Evolutionary conservation across 2,113 vertebrate species (phyloP).

Genomic region (Hydrolagus affinis): DNA sequence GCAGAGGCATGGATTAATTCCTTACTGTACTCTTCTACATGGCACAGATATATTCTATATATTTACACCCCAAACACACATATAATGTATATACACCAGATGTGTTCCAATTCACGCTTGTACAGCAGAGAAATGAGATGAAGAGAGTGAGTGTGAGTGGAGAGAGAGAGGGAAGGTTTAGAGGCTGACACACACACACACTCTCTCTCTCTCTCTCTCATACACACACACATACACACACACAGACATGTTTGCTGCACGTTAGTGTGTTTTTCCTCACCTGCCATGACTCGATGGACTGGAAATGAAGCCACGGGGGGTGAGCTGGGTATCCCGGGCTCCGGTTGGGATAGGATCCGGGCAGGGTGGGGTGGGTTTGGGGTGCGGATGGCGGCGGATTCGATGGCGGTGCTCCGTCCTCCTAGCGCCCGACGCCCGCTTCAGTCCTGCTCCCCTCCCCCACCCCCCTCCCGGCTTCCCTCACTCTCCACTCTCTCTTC

Average conservation of each 20-base stretch:
- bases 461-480: neutral
- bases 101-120: too few species aligned
- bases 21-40: too few species aligned
- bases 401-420: neutral
- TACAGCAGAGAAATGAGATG: neutral
- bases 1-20: too few species aligned
- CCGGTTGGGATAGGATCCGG: neutral
- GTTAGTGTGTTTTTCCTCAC: neutral
- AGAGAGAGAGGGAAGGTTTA: neutral
- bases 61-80: too few species aligned
- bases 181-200: too few species aligned
- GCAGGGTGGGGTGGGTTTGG: neutral
- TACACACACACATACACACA: too few species aligned
- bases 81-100: too few species aligned
- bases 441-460: constrained; percentile 15
- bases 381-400: constrained; percentile 22
- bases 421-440: too few species aligned
- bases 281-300: constrained; percentile 18
- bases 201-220: too few species aligned
- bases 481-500: constrained; percentile 12
- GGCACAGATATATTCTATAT: too few species aligned
- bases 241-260: too few species aligned
- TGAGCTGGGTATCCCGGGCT: constrained; percentile 3
- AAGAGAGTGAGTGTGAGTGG: neutral
- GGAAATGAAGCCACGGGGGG: neutral